Evolutionary conservation across 2,113 vertebrate species (phyloP), one percentile per base, ranked within the genome.

Genomic region (Zosterops lateralis): DNA sequence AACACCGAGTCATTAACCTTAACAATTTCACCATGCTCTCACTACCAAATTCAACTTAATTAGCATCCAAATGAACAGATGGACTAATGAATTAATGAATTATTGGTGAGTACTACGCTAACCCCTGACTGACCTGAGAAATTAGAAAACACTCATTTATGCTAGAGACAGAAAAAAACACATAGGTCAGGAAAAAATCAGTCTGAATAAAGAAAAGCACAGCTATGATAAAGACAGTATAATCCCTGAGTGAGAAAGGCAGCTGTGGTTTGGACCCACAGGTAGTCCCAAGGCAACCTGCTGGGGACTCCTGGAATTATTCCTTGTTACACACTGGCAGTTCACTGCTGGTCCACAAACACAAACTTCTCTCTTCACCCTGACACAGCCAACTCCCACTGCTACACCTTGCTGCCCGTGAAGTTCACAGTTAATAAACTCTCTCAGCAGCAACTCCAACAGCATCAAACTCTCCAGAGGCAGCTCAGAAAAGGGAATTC

Each of bases 1-100:
- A 97, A 96, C 73, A 97, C n/a, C 4, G 73, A 96, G 72, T 96
- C 95, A 96, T 97, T 98, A 98, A 97, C 96, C 97, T 97, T 96
- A 96, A 93, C 94, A 98, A 96, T 92, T 91, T 96, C 96, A 96
- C 78, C 91, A 76, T 71, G 85, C 71, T 97, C 62, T 96, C 75
- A 70, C 77, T 82, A 94, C 48, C 87, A 84, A 95, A 94, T 87
- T 84, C 91, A 75, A 87, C 87, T 91, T 87, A 96, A 96, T 97
- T 95, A 94, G 62, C 28, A 1, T 89, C 92, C 82, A 96, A 93
- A 71, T 9, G 47, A 96, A 95, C 94, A 96, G 84, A 86, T 77
- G 67, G 94, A 95, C 84, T 95, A 95, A 96, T 90, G 77, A 51
- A 90, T 93, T 95, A 89, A 95, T 85, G 70, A 88, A 86, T 86